These are phyloP conservation scores for Gallinago solitaria DNA, from an alignment of 2,797 vertebrate species.

Conservation along the genomic window DNA sequence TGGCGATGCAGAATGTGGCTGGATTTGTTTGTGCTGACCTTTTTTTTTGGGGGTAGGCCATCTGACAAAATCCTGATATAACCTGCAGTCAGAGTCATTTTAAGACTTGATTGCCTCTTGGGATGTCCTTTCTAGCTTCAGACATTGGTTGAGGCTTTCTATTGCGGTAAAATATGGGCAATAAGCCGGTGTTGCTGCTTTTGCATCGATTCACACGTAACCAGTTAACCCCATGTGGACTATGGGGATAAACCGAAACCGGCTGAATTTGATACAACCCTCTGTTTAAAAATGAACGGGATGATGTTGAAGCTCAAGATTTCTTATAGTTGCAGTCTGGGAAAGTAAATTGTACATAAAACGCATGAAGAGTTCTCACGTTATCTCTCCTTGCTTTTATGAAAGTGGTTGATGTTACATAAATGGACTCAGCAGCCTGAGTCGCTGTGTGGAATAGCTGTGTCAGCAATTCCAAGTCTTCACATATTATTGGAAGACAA, in stretches of 20 bases:
- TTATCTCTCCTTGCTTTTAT: background rate
- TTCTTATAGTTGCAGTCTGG: background rate
- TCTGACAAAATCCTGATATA: background rate
- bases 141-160: background rate
- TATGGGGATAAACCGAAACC: background rate
- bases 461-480: background rate
- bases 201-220: background rate
- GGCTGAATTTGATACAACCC: background rate
- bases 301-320: background rate
- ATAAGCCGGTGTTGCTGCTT: background rate
- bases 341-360: background rate
- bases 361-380: background rate
- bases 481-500: background rate
- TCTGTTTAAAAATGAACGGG: background rate
- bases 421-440: background rate
- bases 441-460: background rate
- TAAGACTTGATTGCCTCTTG: background rate
- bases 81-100: background rate
- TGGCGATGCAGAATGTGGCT: background rate
- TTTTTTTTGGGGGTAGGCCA: background rate
- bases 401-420: background rate
- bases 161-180: background rate
- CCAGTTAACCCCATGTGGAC: rapidly evolving
- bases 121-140: background rate
- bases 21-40: background rate